These are phyloP conservation scores for Stichodactyla helianthus DNA, from an alignment of 64 coral and sea anemone species.

Conservation along the genomic window DNA sequence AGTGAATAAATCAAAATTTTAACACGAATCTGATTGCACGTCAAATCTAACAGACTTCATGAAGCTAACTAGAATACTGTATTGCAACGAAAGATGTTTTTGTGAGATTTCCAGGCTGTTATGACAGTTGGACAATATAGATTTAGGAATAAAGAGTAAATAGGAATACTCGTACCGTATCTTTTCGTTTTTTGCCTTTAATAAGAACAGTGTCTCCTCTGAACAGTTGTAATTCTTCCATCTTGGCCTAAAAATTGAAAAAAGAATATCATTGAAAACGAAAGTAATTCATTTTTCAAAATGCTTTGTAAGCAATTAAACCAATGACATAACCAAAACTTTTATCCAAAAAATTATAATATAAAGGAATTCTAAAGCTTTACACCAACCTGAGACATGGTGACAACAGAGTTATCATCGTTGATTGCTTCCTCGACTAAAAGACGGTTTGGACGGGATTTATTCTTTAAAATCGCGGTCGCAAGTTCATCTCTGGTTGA, in stretches of 20 bases:
- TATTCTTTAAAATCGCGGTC: constrained; percentile 97
- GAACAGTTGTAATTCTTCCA: constrained; percentile 97
- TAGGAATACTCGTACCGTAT: constrained; percentile 61
- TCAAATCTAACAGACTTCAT: background rate
- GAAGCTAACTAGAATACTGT: background rate
- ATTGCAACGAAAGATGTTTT: too few species aligned
- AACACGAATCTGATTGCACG: background rate
- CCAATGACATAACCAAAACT: background rate
- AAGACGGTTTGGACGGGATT: constrained; percentile 88
- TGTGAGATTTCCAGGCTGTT: too few species aligned
- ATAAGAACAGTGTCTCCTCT: constrained; percentile 97
- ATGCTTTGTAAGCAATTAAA: background rate
- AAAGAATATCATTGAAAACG: constrained; percentile 16
- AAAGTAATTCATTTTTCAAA: background rate
- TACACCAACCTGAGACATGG: constrained; percentile 92
- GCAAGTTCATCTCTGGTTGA: constrained; percentile 88
- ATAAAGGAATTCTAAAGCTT: background rate
- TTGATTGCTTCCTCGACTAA: constrained; percentile 95
- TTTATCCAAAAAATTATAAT: background rate
- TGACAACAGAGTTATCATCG: constrained; percentile 98
- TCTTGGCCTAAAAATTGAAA: constrained; percentile 66
- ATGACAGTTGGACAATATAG: background rate
- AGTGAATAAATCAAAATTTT: background rate
- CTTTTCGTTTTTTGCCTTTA: constrained; percentile 97
- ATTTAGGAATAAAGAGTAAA: background rate